Base-by-base conservation (phyloP, 2,797 vertebrate genomes). In the Manis javanica region DNA sequence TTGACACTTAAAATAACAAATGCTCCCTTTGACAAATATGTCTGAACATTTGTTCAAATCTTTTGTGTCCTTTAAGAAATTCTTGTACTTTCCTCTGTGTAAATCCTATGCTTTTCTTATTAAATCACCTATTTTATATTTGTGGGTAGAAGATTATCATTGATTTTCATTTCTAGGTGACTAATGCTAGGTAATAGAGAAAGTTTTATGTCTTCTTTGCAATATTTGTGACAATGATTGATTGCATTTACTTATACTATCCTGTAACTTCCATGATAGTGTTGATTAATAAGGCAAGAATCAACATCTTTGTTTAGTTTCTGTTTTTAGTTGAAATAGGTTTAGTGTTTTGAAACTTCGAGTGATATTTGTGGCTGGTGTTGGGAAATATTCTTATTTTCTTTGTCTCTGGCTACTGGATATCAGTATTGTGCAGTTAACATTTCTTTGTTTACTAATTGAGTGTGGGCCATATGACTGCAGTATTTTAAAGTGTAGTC, bases 101-200 rank as follows among this genome's bases (percentile, higher is more conserved):
- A 83, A 34, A 12, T 82, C 39, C 14, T 87, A 1, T 51, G 46
- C 15, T 95, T 85, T 94, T 55, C 42, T 75, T 82, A 90, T 13
- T 90, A 89, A 87, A 91, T 84, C 9, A 63, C 19, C n/a, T 66
- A 37, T 72, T 95, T 85, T 95, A 49, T 96, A 37, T 77, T 95
- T 94, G 9, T 75, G 26, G 92, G 23, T 87, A 49, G 31, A 79
- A 79, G 37, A 59, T 72, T 79, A 66, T 82, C 86, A 61, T 64
- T 12, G 10, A 31, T 79, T 77, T 89, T 68, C 42, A 91, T 69
- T 96, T 92, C 81, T 77, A 90, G 64, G 21, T 78, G 49, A 66
- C 87, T 63, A 64, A 53, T 64, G n/a, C 24, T 91, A 83, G 59
- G 69, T 85, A 84, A 34, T 57, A 29, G 51, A 63, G 74, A 75